These are phyloP conservation scores for Semicossyphus pulcher DNA, from an alignment of 2,113 vertebrate genomes.

Conservation along the genomic window DNA sequence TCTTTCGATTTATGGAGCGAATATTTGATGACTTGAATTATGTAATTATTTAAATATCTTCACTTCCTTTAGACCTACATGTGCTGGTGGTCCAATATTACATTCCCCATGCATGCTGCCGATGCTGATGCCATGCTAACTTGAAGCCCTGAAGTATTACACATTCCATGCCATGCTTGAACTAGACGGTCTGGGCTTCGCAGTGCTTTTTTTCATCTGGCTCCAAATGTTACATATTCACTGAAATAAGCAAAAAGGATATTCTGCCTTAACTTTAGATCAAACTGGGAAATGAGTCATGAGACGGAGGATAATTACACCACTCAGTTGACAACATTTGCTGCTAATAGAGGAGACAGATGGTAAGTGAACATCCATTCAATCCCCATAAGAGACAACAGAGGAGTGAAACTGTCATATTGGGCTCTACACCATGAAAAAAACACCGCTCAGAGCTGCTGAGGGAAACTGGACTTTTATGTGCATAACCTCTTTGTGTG, in stretches of 20 bases:
- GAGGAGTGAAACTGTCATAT: constrained; percentile 40
- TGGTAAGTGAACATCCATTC: constrained; percentile 62
- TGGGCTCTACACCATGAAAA: constrained; percentile 14
- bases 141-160: constrained; percentile 35
- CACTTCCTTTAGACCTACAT: too few relatives aligned
- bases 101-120: constrained; percentile 5
- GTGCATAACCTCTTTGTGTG: constrained; percentile 36
- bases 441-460: constrained; percentile 5
- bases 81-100: constrained; percentile 18
- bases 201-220: constrained; percentile 64
- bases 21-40: neutral
- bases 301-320: constrained; percentile 61
- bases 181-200: constrained; percentile 35
- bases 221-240: constrained; percentile 45
- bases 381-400: constrained; percentile 55
- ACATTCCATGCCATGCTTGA: constrained; percentile 43
- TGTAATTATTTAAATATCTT: too few relatives aligned
- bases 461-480: constrained; percentile 35
- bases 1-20: too few relatives aligned
- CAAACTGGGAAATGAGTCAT: constrained; percentile 65
- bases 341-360: constrained; percentile 68
- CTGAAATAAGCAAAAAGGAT: constrained; percentile 60
- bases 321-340: constrained; percentile 56
- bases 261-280: constrained; percentile 68
- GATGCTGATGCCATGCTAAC: constrained; percentile 38